These are phyloP conservation scores for Myripristis jacobus DNA, from an alignment of 2,797 vertebrate genomes.

Conservation along the genomic window DNA sequence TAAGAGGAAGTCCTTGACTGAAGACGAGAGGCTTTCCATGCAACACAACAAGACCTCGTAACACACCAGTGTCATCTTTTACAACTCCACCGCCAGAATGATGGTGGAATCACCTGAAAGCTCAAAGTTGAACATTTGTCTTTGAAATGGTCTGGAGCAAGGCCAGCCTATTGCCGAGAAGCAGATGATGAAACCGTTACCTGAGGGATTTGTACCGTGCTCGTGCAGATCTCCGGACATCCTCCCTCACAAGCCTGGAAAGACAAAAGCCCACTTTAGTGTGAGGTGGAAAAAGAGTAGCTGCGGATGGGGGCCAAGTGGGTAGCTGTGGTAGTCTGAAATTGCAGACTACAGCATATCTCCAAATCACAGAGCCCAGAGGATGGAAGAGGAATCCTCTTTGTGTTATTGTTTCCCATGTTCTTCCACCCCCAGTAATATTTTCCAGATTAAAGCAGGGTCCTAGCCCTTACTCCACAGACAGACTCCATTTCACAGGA, in stretches of 20 bases:
- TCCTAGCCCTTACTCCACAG: conserved; percentile 59
- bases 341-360: conserved; percentile 77
- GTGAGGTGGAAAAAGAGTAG: conserved; percentile 62
- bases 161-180: conserved; percentile 22
- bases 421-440: conserved; percentile 82
- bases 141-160: conserved; percentile 49
- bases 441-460: conserved; percentile 81
- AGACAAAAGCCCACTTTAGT: conserved; percentile 62
- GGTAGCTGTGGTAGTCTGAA: conserved; percentile 70
- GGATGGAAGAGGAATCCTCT: conserved; percentile 77
- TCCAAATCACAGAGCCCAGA: conserved; percentile 68
- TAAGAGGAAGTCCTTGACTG: conserved; percentile 67
- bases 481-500: conserved; percentile 72
- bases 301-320: conserved; percentile 53
- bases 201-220: conserved; percentile 49
- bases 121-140: conserved; percentile 36
- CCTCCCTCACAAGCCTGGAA: conserved; percentile 26
- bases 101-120: conserved; percentile 42
- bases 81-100: conserved; percentile 30
- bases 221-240: conserved; percentile 35
- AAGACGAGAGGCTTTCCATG: conserved; percentile 60
- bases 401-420: conserved; percentile 87
- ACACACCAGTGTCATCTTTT: conserved; percentile 55
- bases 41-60: conserved; percentile 37
- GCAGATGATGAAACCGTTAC: conserved; percentile 21